phyloP scores from a whole-genome alignment of 2,113 vertebrate genomes.

The Calidris pygmaea region DNA sequence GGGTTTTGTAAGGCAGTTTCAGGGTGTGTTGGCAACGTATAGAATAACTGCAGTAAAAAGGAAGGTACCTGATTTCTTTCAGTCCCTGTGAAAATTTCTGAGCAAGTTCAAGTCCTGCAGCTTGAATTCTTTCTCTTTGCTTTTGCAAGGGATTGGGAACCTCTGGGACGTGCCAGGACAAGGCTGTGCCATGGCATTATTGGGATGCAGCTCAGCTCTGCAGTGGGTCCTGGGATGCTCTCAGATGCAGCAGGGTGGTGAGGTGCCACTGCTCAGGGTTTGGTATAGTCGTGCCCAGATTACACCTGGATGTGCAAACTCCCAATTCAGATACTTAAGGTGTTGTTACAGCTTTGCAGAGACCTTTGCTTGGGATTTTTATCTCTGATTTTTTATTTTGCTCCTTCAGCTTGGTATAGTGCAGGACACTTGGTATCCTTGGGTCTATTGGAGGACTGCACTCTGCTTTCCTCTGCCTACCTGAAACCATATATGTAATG shows the following conservation, averaged over 20 bases:
- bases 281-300: not conserved
- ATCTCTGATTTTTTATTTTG: not conserved
- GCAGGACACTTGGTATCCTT: not conserved
- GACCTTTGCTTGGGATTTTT: not conserved
- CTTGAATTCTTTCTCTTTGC: not conserved
- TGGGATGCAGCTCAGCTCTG: not conserved
- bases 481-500: not conserved
- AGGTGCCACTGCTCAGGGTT: not conserved
- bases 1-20: not conserved
- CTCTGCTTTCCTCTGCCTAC: not conserved
- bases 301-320: not conserved
- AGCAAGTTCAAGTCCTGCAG: not conserved
- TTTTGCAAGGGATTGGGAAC: not conserved
- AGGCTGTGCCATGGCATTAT: fast-evolving
- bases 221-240: not conserved
- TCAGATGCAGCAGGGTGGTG: not conserved
- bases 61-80: not conserved
- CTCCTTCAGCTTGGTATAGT: not conserved
- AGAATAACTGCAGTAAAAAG: not conserved
- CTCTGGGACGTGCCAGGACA: not conserved
- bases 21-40: not conserved
- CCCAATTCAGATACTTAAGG: not conserved
- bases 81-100: not conserved
- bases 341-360: not conserved
- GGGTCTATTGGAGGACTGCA: not conserved